Conservation (phyloP, 2,113 vertebrate species). For the Myrmophylax atrothorax region DNA sequence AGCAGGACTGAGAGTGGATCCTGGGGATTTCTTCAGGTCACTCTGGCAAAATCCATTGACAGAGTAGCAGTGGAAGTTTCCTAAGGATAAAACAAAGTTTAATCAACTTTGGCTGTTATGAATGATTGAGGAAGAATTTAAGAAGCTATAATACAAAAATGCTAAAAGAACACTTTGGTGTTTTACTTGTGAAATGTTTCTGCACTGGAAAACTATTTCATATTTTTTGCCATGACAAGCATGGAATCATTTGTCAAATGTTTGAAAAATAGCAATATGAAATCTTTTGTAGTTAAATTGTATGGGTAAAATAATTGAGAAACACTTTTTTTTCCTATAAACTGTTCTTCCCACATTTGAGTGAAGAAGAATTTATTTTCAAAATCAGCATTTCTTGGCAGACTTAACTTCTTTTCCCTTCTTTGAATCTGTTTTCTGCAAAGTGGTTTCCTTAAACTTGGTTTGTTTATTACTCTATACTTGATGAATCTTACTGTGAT, state of each 20-base stretch:
- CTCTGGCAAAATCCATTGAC: background rate
- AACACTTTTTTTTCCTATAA: background rate
- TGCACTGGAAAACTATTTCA: constrained; percentile 4
- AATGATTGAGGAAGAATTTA: background rate
- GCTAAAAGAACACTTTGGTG: background rate
- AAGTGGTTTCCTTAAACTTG: background rate
- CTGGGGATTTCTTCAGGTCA: background rate
- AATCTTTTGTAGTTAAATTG: background rate
- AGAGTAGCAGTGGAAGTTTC: background rate
- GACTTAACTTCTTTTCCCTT: background rate
- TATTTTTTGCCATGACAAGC: background rate
- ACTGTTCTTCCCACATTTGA: background rate
- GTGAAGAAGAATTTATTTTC: background rate
- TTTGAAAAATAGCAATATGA: background rate
- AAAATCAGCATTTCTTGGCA: background rate
- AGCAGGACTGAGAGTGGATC: background rate
- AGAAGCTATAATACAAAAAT: background rate
- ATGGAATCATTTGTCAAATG: background rate
- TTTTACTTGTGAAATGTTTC: background rate
- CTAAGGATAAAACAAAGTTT: background rate
- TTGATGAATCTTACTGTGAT: background rate
- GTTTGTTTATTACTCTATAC: background rate
- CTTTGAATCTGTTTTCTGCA: background rate
- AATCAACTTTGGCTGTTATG: background rate
- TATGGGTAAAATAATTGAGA: background rate